Conservation (phyloP, 2,113 vertebrate species). For the Notiomystis cincta region DNA sequence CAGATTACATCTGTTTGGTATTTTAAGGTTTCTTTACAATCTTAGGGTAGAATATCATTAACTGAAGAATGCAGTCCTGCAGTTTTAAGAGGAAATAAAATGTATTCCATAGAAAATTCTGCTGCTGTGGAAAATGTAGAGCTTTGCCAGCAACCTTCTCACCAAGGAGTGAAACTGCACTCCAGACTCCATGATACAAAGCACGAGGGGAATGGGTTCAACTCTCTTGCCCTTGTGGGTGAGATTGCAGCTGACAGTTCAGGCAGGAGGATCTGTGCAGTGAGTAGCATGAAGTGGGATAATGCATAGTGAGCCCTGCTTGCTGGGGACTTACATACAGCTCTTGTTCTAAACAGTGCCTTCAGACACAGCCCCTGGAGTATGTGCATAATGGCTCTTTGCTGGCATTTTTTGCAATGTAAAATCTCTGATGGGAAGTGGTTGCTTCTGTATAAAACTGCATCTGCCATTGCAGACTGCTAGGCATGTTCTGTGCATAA, state of each 20-base stretch:
- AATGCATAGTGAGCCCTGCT: slow-evolving; percentile 42
- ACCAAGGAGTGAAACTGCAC: not conserved
- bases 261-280: slow-evolving; percentile 42
- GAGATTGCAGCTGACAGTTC: slow-evolving; percentile 55
- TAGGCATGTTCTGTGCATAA: not conserved
- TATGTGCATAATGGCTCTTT: slow-evolving; percentile 8
- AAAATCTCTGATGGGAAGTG: not conserved
- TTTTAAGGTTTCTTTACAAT: slow-evolving; percentile 9
- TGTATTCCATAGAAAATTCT: not conserved
- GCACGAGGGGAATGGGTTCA: not conserved
- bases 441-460: not conserved
- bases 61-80: not conserved
- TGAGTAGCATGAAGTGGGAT: slow-evolving; percentile 49
- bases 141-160: not conserved
- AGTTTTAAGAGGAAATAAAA: not conserved
- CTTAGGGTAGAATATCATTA: not conserved
- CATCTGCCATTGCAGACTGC: not conserved
- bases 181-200: not conserved
- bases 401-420: slow-evolving; percentile 3
- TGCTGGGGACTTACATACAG: slow-evolving; percentile 39
- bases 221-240: not conserved
- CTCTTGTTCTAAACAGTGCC: slow-evolving; percentile 39
- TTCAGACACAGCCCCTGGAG: slow-evolving; percentile 22
- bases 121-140: not conserved
- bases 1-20: not conserved